Percentiles rank a stretch among this genome's conserved stretches.
These are phyloP conservation scores for Eupithecia vulgata DNA, from an alignment of 2,888 invertebrate genomes.

Conservation along the genomic window DNA sequence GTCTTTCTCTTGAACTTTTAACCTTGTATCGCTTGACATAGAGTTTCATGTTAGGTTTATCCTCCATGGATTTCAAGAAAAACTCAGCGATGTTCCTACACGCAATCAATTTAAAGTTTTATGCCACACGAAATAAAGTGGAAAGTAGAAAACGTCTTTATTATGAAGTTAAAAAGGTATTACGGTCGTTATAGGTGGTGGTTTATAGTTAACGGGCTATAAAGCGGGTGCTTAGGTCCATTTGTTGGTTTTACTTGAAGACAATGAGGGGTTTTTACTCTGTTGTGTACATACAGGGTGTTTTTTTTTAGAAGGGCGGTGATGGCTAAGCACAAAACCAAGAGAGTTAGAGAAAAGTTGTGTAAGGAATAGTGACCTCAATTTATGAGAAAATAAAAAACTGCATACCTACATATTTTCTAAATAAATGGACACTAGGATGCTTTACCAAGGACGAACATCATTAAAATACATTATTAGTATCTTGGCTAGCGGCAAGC, in stretches of 20 bases:
- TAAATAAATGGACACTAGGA: no score
- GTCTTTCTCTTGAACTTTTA: conserved; percentile 7
- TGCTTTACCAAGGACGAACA: no score
- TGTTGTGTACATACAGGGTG: background rate
- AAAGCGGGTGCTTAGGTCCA: conserved; percentile 33
- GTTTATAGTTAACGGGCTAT: conserved; percentile 39
- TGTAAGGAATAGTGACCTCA: no score
- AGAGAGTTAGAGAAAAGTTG: no score
- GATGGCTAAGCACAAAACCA: no score
- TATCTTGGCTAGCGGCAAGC: no score
- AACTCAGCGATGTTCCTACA: background rate
- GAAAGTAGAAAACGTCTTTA: conserved; percentile 15
- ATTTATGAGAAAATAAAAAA: no score
- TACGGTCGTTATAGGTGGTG: conserved; percentile 30
- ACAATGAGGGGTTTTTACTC: conserved; percentile 31
- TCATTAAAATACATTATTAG: no score
- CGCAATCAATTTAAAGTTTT: conserved; percentile 20
- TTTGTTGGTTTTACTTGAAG: conserved; percentile 31
- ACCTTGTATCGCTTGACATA: background rate
- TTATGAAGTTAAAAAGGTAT: conserved; percentile 33
- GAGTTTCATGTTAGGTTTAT: background rate
- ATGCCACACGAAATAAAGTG: conserved; percentile 11
- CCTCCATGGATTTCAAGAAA: background rate
- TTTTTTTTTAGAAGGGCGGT: no score
- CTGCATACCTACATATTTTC: no score